phyloP scores from a whole-genome alignment of 2,113 vertebrate species.

The Ramphastos sulfuratus region DNA sequence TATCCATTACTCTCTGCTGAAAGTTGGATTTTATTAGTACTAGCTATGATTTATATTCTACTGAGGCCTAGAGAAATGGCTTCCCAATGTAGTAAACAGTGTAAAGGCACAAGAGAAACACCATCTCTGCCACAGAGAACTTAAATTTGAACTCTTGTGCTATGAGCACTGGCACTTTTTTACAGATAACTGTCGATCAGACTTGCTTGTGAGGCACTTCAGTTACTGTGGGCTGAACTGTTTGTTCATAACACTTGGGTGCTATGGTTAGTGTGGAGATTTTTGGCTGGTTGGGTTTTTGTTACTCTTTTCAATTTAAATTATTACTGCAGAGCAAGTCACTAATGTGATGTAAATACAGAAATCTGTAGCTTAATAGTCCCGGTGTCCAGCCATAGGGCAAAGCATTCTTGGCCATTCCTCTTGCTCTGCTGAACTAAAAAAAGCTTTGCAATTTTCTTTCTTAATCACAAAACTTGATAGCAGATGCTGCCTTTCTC shows the following conservation, averaged over 20 bases:
- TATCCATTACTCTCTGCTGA: constrained; percentile 27
- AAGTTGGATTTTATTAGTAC: constrained; percentile 31
- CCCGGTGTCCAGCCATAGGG: not conserved
- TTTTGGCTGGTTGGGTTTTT: no score
- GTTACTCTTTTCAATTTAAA: not conserved
- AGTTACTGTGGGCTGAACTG: not conserved
- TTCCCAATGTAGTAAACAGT: not conserved
- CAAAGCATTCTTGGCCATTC: not conserved
- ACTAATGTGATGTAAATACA: not conserved
- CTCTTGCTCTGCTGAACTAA: not conserved
- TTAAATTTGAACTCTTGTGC: not conserved
- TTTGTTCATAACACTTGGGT: not conserved
- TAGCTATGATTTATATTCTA: constrained; percentile 17
- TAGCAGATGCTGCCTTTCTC: constrained; percentile 16
- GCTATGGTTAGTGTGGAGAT: not conserved
- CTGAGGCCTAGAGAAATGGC: not conserved
- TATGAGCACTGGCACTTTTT: not conserved
- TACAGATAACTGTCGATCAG: not conserved
- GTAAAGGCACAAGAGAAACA: not conserved
- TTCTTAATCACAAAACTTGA: not conserved
- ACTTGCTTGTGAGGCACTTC: not conserved
- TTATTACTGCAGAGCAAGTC: not conserved
- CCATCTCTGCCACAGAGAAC: not conserved
- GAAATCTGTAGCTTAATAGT: not conserved
- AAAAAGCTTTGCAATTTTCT: not conserved